These are phyloP conservation scores for Cheilosia scutellata DNA, from an alignment of 2,888 invertebrate species.

Conservation along the genomic window DNA sequence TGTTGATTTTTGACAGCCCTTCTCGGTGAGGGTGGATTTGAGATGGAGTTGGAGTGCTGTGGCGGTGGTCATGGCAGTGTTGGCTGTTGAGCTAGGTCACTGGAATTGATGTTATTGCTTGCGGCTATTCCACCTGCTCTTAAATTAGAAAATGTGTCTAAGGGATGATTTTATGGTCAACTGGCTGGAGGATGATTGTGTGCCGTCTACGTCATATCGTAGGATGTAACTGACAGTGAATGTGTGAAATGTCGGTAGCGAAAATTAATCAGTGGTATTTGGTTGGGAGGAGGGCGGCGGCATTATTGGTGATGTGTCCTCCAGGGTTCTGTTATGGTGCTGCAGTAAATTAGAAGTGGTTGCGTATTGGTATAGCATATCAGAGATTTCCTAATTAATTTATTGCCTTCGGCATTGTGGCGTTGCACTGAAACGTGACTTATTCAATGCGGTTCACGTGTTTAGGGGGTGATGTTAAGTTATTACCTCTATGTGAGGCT, in stretches of 20 bases:
- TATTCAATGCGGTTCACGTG: constrained; percentile 17
- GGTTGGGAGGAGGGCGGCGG: not conserved
- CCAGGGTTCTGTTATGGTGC: constrained; percentile 52
- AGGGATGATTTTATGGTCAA: constrained; percentile 58
- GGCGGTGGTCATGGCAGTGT: constrained; percentile 6
- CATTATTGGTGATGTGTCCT: constrained; percentile 12
- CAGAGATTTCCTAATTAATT: constrained; percentile 61
- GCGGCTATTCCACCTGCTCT: constrained; percentile 68
- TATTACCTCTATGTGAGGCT: not conserved
- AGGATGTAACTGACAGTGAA: constrained; percentile 12
- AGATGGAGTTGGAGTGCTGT: constrained; percentile 4
- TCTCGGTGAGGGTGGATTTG: constrained; percentile 37
- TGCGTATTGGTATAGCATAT: constrained; percentile 46
- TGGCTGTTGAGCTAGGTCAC: constrained; percentile 42
- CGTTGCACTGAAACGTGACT: constrained; percentile 51
- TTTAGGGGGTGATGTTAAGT: not conserved
- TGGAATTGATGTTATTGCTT: constrained; percentile 65
- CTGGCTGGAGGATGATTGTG: constrained; percentile 5
- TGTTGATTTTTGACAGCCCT: constrained; percentile 60
- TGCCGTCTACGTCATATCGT: constrained; percentile 7
- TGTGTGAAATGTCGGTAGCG: constrained; percentile 47
- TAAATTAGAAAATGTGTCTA: constrained; percentile 59
- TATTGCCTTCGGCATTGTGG: constrained; percentile 46
- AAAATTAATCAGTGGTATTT: constrained; percentile 55
- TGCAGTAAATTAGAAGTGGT: constrained; percentile 58